Conservation (phyloP, 2,113 vertebrate genomes). For the Sturnira hondurensis region DNA sequence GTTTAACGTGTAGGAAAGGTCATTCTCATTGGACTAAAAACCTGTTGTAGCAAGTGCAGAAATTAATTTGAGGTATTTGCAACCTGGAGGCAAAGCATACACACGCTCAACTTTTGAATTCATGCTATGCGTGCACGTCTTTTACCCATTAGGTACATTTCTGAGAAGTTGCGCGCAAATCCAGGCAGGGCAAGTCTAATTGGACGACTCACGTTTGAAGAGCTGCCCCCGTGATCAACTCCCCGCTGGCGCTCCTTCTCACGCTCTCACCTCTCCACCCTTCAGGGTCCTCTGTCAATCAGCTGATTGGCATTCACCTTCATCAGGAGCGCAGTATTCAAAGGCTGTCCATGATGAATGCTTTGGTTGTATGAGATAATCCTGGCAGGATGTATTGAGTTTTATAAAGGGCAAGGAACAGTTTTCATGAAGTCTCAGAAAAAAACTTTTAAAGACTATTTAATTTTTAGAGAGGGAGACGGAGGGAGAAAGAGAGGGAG, state of each 20-base stretch:
- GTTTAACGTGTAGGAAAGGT: background rate
- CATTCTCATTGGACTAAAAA: background rate
- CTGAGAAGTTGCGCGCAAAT: constrained; percentile 22
- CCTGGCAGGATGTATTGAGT: background rate
- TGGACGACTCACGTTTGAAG: background rate
- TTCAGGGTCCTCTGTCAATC: constrained; percentile 24
- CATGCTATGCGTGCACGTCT: background rate
- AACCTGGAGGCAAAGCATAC: background rate
- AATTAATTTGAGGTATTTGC: constrained; percentile 12
- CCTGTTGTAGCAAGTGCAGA: background rate
- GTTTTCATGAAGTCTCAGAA: background rate
- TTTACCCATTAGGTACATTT: constrained; percentile 35
- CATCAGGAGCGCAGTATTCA: constrained; percentile 2
- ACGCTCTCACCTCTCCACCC: background rate
- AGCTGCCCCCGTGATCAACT: constrained; percentile 38
- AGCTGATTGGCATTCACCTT: constrained; percentile 26
- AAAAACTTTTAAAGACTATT: background rate
- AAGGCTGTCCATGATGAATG: background rate
- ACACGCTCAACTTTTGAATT: background rate
- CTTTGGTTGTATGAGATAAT: background rate
- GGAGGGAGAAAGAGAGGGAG: too few species aligned
- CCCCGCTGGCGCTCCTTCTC: background rate
- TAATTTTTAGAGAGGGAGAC: too few species aligned
- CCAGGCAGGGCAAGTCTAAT: constrained; percentile 7
- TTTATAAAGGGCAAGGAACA: background rate